Conservation (phyloP, 1,140 invertebrate genomes). For the Bombus waltoni region DNA sequence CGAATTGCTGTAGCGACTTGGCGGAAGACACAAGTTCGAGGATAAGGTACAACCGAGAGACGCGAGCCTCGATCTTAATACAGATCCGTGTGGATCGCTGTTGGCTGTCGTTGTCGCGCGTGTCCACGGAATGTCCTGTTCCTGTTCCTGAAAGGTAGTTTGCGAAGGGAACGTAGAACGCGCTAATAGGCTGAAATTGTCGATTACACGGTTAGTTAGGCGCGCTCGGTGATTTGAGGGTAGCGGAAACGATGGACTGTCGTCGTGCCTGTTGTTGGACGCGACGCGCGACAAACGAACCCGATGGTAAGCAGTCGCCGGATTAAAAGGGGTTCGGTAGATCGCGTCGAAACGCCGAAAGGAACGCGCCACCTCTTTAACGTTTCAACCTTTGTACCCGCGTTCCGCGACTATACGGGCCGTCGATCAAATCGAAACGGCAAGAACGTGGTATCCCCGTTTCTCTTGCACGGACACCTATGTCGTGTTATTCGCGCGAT, state of each 20-base stretch:
- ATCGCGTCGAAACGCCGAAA: neutral
- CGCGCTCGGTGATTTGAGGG: constrained; percentile 79
- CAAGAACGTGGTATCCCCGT: neutral
- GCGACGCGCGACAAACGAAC: neutral
- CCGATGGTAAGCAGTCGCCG: neutral
- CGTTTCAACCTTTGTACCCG: neutral
- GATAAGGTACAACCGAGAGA: neutral
- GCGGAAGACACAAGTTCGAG: neutral
- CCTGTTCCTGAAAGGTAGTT: constrained; percentile 8
- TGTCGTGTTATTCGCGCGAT: neutral
- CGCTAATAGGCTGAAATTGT: constrained; percentile 77
- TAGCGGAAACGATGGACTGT: constrained; percentile 69
- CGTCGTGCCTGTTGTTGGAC: constrained; percentile 62
- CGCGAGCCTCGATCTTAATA: neutral
- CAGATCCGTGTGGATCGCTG: constrained; percentile 24
- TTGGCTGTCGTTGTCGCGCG: constrained; percentile 30
- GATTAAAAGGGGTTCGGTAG: constrained; percentile 7
- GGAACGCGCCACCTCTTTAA: neutral
- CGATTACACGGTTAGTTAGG: constrained; percentile 82
- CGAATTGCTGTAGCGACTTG: neutral
- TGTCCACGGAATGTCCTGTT: no score
- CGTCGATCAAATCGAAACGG: no score
- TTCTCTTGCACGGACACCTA: neutral
- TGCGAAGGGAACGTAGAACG: constrained; percentile 40
- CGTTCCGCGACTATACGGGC: neutral